Base-by-base conservation (phyloP, 2,797 vertebrate genomes). In the Eulemur mongoz region DNA sequence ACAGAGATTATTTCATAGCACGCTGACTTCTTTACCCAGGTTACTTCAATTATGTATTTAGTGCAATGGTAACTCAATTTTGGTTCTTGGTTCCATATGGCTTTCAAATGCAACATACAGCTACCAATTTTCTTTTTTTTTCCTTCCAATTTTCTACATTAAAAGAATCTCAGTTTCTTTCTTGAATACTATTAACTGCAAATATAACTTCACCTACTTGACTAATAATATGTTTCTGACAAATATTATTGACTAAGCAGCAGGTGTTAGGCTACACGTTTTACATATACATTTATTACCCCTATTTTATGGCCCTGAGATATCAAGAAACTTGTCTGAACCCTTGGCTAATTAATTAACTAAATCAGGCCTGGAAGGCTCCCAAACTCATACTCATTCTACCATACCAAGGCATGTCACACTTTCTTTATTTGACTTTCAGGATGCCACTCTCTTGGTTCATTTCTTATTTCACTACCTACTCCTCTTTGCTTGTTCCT, bases 151-250 rank as follows among this genome's bases (percentile, higher is more conserved):
- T 69, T 86, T 32, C 52, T 69, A 38, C 11, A 69, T 73, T 57
- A 61, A 85, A 94, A 87, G 20, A 79, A 45, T 32, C 50, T 87
- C 59, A 88, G 57, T 54, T 92, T 72, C 35, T 59, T 95, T 93
- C 45, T 83, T 48, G 22, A 15, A 52, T 54, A 79, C 22, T 38
- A 87, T 94, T 70, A 96, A 69, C 32, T 15, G 76, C 40, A 90
- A 86, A 79, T 65, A 57, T 11, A 92, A 63, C 7, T 93, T 91
- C 45, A 84, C 4, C 18, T 72, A 69, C 52, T 84, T 80, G 43
- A 80, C 27, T 38, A 79, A 43, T 20, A 10, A 38, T 25, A 10
- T 50, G 40, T 72, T 89, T 85, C 67, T 89, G 32, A 69, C 14
- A 63, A 65, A 70, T 82, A 86, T 48, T 57, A 84, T 11, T 45